Conservation (phyloP, 2,888 invertebrate genomes). For the Helobdella robusta region DNA sequence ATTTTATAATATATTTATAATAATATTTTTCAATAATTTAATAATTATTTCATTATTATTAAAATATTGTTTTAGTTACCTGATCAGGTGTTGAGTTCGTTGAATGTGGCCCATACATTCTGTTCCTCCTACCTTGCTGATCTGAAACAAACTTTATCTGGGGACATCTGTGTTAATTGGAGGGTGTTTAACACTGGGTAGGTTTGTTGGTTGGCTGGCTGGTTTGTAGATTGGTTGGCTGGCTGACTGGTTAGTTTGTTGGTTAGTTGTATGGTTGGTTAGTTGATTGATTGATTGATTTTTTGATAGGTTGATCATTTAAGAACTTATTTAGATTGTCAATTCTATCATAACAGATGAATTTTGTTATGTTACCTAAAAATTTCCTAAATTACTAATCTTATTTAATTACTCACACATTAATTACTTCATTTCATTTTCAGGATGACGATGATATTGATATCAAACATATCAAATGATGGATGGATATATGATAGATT, state of each 20-base stretch:
- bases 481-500: neutral
- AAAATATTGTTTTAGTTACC: constrained; percentile 1
- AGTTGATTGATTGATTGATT: neutral
- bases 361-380: too few relatives aligned
- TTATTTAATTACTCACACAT: too few relatives aligned
- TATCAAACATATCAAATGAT: neutral
- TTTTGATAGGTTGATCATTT: neutral
- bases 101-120: constrained; percentile 9
- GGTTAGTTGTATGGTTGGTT: neutral
- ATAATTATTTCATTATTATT: neutral
- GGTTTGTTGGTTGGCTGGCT: neutral
- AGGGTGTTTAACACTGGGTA: constrained; percentile 3
- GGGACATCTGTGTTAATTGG: constrained; percentile 3
- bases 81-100: constrained; percentile 2
- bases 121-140: constrained; percentile 2
- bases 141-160: constrained; percentile 1
- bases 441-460: constrained; percentile 8
- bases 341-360: neutral
- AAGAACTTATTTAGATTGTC: neutral
- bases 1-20: neutral
- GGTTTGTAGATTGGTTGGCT: neutral
- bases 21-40: neutral
- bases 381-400: too few relatives aligned
- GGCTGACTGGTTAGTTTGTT: neutral
- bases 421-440: neutral